Conservation (phyloP, 2,888 invertebrate species). For the Leptothorax acervorum region DNA sequence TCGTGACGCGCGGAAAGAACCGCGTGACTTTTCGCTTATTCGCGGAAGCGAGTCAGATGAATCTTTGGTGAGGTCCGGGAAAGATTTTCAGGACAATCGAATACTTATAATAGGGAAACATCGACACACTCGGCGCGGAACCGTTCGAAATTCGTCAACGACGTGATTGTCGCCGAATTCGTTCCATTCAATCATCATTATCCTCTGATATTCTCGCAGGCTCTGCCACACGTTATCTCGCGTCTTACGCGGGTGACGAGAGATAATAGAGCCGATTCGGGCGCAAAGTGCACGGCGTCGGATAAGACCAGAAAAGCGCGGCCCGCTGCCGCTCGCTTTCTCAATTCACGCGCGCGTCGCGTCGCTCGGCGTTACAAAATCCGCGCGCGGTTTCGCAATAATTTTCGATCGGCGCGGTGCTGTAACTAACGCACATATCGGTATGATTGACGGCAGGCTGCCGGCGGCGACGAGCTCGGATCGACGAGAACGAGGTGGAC, state of each 20-base stretch:
- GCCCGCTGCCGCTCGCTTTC: not conserved
- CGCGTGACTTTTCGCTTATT: not conserved
- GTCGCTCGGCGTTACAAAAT: constrained; percentile 44
- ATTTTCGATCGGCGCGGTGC: not conserved
- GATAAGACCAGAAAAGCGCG: constrained; percentile 18
- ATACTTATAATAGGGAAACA: not conserved
- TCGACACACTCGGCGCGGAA: not conserved
- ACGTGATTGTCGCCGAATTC: not conserved
- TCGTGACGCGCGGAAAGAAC: not conserved
- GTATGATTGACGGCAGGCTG: constrained; percentile 54
- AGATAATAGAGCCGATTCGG: not conserved
- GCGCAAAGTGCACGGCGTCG: constrained; percentile 10
- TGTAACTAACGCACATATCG: constrained; percentile 16
- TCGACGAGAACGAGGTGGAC: constrained; percentile 11
- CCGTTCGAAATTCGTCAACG: not conserved
- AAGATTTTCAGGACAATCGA: not conserved
- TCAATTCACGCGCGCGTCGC: constrained; percentile 15
- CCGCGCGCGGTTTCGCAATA: constrained; percentile 33
- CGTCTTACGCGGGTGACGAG: not conserved
- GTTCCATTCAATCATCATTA: constrained; percentile 12
- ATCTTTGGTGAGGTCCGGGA: not conserved
- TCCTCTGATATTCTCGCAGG: not conserved
- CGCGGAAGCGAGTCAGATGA: not conserved
- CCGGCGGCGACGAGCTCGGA: constrained; percentile 43
- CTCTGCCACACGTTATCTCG: constrained; percentile 33